These are phyloP conservation scores for Tachyglossus aculeatus DNA, from an alignment of 2,797 vertebrate genomes.

Conservation along the genomic window DNA sequence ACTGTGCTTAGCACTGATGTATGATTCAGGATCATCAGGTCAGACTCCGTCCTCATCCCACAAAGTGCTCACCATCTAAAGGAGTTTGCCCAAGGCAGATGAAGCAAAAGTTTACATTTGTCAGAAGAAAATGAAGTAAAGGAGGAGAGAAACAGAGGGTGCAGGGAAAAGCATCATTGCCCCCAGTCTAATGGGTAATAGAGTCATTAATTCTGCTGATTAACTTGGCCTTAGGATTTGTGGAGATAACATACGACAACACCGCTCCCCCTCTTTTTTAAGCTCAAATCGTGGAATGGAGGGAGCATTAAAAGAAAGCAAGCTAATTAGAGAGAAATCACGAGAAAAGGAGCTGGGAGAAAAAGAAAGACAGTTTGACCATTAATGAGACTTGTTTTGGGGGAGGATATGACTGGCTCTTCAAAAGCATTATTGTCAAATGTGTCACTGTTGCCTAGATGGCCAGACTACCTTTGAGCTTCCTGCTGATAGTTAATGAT, in stretches of 20 bases:
- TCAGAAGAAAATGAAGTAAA: conserved; percentile 46
- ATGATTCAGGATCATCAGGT: too few species aligned
- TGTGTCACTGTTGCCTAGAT: conserved; percentile 84
- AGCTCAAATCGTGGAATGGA: conserved; percentile 83
- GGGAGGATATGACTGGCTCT: conserved; percentile 91
- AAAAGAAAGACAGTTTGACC: conserved; percentile 87
- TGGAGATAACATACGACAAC: conserved; percentile 89
- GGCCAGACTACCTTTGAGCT: conserved; percentile 87
- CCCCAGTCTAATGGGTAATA: conserved; percentile 89
- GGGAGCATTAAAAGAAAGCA: conserved; percentile 83
- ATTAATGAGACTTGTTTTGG: conserved; percentile 97
- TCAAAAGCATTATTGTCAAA: conserved; percentile 90
- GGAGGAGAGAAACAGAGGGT: conserved; percentile 62
- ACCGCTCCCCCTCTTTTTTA: conserved; percentile 32
- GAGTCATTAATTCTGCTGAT: conserved; percentile 99
- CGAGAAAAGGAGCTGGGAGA: conserved; percentile 81
- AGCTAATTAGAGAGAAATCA: conserved; percentile 91
- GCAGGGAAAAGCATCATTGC: conserved; percentile 75
- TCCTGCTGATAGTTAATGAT: conserved; percentile 90
- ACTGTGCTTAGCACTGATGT: too few species aligned
- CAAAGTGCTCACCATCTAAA: too few species aligned
- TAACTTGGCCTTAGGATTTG: conserved; percentile 98
- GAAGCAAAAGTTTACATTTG: conserved; percentile 64
- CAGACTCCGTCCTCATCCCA: too few species aligned
- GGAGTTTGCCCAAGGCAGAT: conserved; percentile 4